phyloP scores from a whole-genome alignment of 1,140 invertebrate species.

The Portunus trituberculatus region DNA sequence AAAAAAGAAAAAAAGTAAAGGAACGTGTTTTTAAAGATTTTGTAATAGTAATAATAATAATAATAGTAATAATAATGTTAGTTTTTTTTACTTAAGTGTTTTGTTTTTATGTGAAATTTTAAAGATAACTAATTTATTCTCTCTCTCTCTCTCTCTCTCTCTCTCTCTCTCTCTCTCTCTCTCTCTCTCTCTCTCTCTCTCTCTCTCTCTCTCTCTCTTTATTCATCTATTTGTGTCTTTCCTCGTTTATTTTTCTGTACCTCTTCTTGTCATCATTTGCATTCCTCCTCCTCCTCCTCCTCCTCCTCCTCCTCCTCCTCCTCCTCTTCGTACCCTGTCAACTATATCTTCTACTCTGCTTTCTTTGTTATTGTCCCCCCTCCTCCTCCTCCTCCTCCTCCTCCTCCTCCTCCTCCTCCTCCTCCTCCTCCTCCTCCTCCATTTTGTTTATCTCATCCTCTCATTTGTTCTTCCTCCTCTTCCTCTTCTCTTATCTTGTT shows the following conservation, averaged over 20 bases:
- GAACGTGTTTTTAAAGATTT: neutral
- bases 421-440: neutral
- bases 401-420: neutral
- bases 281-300: neutral
- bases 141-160: slow-evolving; percentile 20
- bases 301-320: neutral
- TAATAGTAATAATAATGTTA: neutral
- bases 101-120: no score
- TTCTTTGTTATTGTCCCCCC: neutral
- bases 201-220: neutral
- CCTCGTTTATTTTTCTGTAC: neutral
- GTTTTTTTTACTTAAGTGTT: no score
- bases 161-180: slow-evolving; percentile 20
- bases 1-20: no score
- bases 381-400: neutral
- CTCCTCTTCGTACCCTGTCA: neutral
- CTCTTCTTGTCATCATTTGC: neutral
- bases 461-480: neutral
- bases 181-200: slow-evolving; percentile 16
- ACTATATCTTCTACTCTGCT: neutral
- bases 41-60: neutral
- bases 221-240: neutral
- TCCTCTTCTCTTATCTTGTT: neutral
- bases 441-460: neutral
- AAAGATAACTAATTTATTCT: neutral